phyloP scores from a whole-genome alignment of 1,140 invertebrate genomes.

The Cheumatopsyche charites region DNA sequence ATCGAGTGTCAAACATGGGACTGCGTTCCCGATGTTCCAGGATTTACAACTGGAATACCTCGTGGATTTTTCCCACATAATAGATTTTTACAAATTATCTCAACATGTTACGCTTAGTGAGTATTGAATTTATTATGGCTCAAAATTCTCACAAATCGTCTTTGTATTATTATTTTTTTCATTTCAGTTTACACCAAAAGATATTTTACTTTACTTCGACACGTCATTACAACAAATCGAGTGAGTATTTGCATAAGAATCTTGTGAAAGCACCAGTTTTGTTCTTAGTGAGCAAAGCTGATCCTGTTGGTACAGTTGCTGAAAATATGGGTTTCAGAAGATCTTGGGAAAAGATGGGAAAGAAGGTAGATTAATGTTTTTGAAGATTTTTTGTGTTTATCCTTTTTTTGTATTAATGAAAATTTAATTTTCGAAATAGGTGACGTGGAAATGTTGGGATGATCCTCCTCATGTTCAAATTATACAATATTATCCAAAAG shows the following conservation, averaged over 20 bases:
- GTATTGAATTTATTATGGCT: background rate
- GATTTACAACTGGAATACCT: slow-evolving; percentile 1
- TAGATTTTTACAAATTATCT: background rate
- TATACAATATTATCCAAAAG: slow-evolving; percentile 12
- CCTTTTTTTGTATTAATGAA: too few species aligned
- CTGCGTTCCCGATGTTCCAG: background rate
- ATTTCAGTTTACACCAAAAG: background rate
- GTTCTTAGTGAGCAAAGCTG: slow-evolving; percentile 1
- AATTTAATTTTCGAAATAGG: background rate
- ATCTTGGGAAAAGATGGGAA: slow-evolving; percentile 21
- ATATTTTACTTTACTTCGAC: background rate
- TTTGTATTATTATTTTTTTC: background rate
- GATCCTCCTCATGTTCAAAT: slow-evolving; percentile 23
- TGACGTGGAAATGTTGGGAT: background rate
- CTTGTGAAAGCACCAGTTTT: background rate
- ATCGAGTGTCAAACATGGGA: slow-evolving; percentile 22
- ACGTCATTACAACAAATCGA: background rate
- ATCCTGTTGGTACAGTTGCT: background rate
- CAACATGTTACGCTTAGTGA: background rate
- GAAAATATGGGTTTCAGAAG: background rate
- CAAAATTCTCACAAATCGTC: background rate
- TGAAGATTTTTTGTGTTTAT: too few species aligned
- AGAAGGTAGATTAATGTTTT: background rate
- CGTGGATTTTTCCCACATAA: slow-evolving; percentile 15
- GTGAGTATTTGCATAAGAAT: slow-evolving; percentile 5